Percentiles rank a stretch among this genome's conserved stretches.
Conservation (phyloP, 1,140 invertebrate genomes). For the Agrilus planipennis region DNA sequence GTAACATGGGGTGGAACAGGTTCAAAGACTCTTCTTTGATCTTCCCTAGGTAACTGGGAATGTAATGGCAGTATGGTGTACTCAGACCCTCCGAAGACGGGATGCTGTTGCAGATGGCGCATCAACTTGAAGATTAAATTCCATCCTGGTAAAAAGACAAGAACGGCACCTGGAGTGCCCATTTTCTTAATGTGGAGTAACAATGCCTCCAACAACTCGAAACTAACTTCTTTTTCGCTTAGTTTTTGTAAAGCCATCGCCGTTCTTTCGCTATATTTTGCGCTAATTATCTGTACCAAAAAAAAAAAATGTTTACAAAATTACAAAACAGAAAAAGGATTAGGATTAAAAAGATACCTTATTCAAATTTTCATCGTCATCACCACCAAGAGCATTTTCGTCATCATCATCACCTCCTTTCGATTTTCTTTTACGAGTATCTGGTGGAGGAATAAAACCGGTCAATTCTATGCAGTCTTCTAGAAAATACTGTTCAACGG, state of each 20-base stretch:
- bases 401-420: constrained; percentile 40
- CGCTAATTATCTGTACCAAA: constrained; percentile 26
- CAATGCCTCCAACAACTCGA: constrained; percentile 80
- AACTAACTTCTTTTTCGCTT: constrained; percentile 82
- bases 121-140: constrained; percentile 87
- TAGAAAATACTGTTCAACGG: constrained; percentile 78
- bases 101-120: constrained; percentile 68
- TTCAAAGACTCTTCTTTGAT: constrained; percentile 80
- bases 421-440: constrained; percentile 53
- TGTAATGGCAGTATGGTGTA: constrained; percentile 76
- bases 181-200: constrained; percentile 63
- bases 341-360: constrained; percentile 33
- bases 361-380: constrained; percentile 71
- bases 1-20: constrained; percentile 57
- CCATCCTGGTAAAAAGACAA: constrained; percentile 91
- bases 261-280: constrained; percentile 49
- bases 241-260: constrained; percentile 59
- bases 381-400: constrained; percentile 39
- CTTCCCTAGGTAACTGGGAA: constrained; percentile 81
- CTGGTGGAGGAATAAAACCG: constrained; percentile 63
- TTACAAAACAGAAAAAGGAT: not conserved
- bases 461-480: constrained; percentile 80
- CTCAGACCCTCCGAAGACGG: constrained; percentile 54
- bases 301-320: constrained; percentile 1
- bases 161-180: constrained; percentile 66